Percentiles rank a stretch among this genome's conserved stretches.
These are phyloP conservation scores for Anthophora plumipes DNA, from an alignment of 2,888 invertebrate species.

Conservation along the genomic window DNA sequence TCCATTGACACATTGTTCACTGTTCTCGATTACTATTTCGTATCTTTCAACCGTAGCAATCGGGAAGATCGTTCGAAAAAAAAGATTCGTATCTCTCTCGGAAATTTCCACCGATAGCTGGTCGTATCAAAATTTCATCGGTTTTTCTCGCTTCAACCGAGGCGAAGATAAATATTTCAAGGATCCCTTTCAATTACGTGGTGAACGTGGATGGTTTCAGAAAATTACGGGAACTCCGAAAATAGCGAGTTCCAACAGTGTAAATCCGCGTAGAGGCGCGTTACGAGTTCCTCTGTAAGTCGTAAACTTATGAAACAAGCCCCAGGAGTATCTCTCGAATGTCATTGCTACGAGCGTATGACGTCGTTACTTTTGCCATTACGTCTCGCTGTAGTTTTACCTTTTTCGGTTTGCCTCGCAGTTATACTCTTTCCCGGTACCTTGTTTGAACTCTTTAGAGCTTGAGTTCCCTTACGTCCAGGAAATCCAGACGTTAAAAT, in stretches of 20 bases:
- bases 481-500: neutral
- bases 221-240: neutral
- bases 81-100: no score
- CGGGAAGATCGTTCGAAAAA: no score
- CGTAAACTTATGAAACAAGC: slow-evolving; percentile 40
- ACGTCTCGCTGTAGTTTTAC: neutral
- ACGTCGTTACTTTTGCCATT: slow-evolving; percentile 43
- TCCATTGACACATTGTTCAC: no score
- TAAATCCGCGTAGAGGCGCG: neutral
- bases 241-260: neutral
- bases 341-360: slow-evolving; percentile 34
- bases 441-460: slow-evolving; percentile 12
- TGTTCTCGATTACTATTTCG: no score
- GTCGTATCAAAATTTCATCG: neutral
- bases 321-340: slow-evolving; percentile 30
- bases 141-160: neutral
- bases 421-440: neutral
- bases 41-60: no score
- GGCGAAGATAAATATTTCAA: neutral
- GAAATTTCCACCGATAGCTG: neutral
- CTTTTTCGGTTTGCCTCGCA: neutral
- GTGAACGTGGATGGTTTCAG: neutral
- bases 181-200: neutral
- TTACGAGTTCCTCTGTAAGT: slow-evolving; percentile 18
- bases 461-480: neutral